Conservation (phyloP, 2,888 invertebrate species). For the Liodrosophila aerea region DNA sequence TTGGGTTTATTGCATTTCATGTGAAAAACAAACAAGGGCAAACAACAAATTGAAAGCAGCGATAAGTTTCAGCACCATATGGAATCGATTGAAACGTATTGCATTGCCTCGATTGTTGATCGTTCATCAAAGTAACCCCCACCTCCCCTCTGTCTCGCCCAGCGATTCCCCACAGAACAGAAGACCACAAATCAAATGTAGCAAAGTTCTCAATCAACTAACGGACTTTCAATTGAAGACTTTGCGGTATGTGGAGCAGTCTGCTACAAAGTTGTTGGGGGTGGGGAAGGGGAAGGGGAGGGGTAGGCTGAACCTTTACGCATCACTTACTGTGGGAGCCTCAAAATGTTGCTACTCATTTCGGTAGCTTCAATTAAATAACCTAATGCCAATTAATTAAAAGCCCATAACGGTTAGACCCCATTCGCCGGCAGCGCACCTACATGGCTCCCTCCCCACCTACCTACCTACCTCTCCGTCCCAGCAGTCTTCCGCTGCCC, state of each 20-base stretch:
- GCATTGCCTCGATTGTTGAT: constrained; percentile 11
- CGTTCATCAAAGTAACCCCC: constrained; percentile 24
- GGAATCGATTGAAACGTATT: constrained; percentile 26
- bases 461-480: not conserved
- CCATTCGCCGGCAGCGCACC: not conserved
- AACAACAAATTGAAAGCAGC: constrained; percentile 27
- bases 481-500: not conserved
- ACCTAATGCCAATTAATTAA: constrained; percentile 73
- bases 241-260: constrained; percentile 21
- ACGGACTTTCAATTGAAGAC: constrained; percentile 36
- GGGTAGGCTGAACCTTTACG: constrained; percentile 39
- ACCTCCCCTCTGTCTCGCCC: too few relatives aligned
- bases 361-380: constrained; percentile 66
- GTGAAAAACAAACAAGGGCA: constrained; percentile 64
- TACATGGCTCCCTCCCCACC: too few relatives aligned
- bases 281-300: not conserved
- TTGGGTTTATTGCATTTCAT: constrained; percentile 75
- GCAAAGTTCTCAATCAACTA: constrained; percentile 35
- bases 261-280: constrained; percentile 12
- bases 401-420: constrained; percentile 65
- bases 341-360: constrained; percentile 15
- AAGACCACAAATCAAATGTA: constrained; percentile 49
- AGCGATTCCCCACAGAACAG: not conserved
- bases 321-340: constrained; percentile 44
- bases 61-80: constrained; percentile 42